Evolutionary conservation across 2,888 invertebrate genomes (phyloP), one percentile per base, ranked within the genome.

Genomic region (Lordiphosa andalusiaca): DNA sequence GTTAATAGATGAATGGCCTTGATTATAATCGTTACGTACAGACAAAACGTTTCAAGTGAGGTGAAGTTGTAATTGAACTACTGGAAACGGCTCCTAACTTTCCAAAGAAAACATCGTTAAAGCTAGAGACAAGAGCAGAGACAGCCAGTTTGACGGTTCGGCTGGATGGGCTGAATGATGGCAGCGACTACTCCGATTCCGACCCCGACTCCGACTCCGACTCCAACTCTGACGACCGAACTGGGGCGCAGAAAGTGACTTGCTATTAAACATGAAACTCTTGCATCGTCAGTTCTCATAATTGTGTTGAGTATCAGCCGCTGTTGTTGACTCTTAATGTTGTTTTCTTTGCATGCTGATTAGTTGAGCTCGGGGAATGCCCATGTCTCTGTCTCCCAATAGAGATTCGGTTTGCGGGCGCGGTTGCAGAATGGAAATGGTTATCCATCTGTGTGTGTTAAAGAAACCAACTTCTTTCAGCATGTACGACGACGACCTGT

Each of bases 261-360:
- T 82, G 83, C 68, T 82, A 74, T 84, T 77, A 80, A 84, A 73
- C 76, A 76, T 74, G 82, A 82, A 76, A 76, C 78, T 76, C 76
- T 76, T 73, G 74, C 82, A 76, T 64, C 84, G 84, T 83, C 83
- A 84, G 84, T 84, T 82, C 82, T 84, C 84, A 84, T 80, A 80
- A 80, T 82, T 80, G 84, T 81, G 82, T 84, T 82, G 82, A 84
- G 81, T 78, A 75, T 67, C 84, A 60, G 82, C 66, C 70, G 75
- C 73, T 78, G 77, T 83, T 80, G 75, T 84, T 71, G 82, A 82
- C 76, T 76, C 83, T 78, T 73, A 77, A 81, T 80, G 82, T 77
- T 80, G 80, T 80, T 80, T 80, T 84, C 80, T 84, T 82, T 82
- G 81, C 84, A 82, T 82, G 83, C 82, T 84, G 81, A 84, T 84